Conservation (phyloP, 2,113 vertebrate species). For the Dipodomys merriami region DNA sequence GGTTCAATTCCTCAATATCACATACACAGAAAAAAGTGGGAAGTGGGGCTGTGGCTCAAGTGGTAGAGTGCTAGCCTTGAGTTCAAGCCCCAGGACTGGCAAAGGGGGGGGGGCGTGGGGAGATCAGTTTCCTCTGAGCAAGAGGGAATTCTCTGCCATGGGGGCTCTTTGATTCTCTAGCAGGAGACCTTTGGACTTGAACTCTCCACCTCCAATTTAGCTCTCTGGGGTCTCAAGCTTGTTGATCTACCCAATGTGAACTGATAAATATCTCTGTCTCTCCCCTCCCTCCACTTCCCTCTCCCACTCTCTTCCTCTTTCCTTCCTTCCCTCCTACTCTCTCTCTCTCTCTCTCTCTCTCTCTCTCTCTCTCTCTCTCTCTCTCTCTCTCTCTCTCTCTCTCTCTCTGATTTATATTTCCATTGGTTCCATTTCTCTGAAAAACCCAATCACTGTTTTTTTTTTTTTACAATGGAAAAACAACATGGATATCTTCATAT, state of each 20-base stretch:
- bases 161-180: too few relatives aligned
- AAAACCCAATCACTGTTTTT: not conserved
- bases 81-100: too few relatives aligned
- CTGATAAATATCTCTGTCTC: not conserved
- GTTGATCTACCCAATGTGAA: not conserved
- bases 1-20: too few relatives aligned
- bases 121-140: not conserved
- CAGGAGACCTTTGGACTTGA: not conserved
- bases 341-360: too few relatives aligned
- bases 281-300: not conserved
- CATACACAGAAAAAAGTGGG: too few relatives aligned
- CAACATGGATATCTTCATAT: not conserved
- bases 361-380: too few relatives aligned
- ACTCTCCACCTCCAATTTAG: too few relatives aligned
- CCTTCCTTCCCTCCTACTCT: not conserved
- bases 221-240: not conserved
- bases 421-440: slow-evolving; percentile 13
- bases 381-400: not conserved
- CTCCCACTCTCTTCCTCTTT: not conserved
- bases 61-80: too few relatives aligned
- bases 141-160: not conserved
- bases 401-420: too few relatives aligned
- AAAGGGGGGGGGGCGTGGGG: too few relatives aligned
- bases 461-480: slow-evolving; percentile 11
- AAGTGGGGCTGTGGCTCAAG: too few relatives aligned